Conservation (phyloP, 2,113 vertebrate species). For the Psettodes erumei region DNA sequence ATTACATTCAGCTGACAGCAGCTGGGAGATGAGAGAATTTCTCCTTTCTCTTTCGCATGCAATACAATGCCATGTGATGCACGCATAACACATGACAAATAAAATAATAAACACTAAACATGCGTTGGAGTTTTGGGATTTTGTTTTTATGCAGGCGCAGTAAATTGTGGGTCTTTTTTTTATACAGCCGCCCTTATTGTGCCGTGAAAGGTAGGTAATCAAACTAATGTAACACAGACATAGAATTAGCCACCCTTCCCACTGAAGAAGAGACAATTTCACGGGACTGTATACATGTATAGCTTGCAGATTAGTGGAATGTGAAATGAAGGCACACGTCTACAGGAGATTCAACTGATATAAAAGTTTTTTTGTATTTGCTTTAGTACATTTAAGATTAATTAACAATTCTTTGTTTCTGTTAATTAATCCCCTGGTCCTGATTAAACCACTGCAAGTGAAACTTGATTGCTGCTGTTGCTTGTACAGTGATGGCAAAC, state of each 20-base stretch:
- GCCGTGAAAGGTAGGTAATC: constrained; percentile 4
- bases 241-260: not conserved
- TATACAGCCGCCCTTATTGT: not conserved
- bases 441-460: constrained; percentile 13
- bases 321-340: constrained; percentile 1
- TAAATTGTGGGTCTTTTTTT: not conserved
- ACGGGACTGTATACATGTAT: not conserved
- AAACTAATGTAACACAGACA: constrained; percentile 20
- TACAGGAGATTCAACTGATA: not conserved
- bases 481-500: constrained; percentile 1
- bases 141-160: not conserved
- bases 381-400: constrained; percentile 13
- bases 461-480: constrained; percentile 14
- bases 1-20: constrained; percentile 66
- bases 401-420: constrained; percentile 39
- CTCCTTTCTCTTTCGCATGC: constrained; percentile 24
- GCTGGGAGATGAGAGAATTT: constrained; percentile 29
- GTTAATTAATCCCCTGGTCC: constrained; percentile 30
- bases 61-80: not conserved
- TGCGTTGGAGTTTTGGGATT: not conserved
- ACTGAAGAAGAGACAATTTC: not conserved
- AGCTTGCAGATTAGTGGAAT: not conserved
- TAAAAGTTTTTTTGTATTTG: constrained; percentile 10
- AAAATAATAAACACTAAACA: not conserved
- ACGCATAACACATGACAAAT: constrained; percentile 7